phyloP scores from a whole-genome alignment of 2,113 vertebrate genomes.

The Mastomys natalensis region DNA sequence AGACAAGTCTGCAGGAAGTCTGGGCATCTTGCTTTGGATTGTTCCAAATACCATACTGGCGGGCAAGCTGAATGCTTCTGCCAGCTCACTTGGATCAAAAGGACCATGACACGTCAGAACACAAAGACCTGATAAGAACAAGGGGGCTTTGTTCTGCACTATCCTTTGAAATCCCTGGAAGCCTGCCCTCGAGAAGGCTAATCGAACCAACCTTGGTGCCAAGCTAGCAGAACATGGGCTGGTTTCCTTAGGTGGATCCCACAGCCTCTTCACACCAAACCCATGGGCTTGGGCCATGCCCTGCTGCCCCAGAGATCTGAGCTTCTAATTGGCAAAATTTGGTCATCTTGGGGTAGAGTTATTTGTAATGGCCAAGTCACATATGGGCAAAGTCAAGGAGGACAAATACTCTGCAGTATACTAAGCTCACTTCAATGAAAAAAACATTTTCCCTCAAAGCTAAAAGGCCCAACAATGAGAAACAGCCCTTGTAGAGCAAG shows the following conservation, averaged over 20 bases:
- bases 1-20: neutral
- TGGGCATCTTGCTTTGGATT: neutral
- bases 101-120: neutral
- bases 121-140: conserved; percentile 25
- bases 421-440: too few species aligned
- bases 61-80: neutral
- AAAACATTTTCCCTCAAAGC: neutral
- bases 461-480: neutral
- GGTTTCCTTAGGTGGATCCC: accelerated
- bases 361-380: neutral
- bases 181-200: neutral
- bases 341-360: too few species aligned
- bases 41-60: neutral
- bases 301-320: neutral
- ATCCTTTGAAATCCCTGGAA: neutral
- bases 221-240: accelerated
- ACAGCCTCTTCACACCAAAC: neutral
- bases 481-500: neutral
- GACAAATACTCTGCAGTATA: neutral
- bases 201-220: neutral
- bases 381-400: neutral
- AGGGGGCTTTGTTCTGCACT: neutral
- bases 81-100: conserved; percentile 17
- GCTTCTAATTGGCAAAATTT: neutral
- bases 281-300: accelerated